Base-by-base conservation (phyloP, 2,113 vertebrate genomes). In the Cyrtonyx montezumae region DNA sequence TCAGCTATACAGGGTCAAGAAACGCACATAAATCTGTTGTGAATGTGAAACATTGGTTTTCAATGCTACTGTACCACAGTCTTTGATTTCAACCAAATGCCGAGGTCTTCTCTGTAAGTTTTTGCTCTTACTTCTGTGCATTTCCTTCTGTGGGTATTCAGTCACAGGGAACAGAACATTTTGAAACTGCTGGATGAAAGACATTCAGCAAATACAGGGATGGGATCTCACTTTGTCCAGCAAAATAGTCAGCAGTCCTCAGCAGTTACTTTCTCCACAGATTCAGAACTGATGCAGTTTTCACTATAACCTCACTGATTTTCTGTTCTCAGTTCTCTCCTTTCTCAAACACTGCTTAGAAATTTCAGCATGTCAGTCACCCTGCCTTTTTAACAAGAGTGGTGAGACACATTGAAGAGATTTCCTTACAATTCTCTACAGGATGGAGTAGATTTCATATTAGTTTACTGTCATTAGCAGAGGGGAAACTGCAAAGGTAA, bases 341-440 rank as follows among this genome's bases (percentile, higher is more conserved):
- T 71, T 83, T 71, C 79, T 91, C 61, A 87, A 70, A 87, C n/a
- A 59, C 14, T 62, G n/a, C 71, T 79, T 69, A 22, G 36, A 91
- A 94, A 59, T 84, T 91, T 79, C 9, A 74, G 87, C 0, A 0
- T 28, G 62, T 73, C 90, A 96, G 84, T 94, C 94, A 93, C 42
- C 43, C 19, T 74, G 59, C 32, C 85, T 85, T 66, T 59, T 58
- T 79, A 83, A 83, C 55, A 59, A 83, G 68, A 4, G 28, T 85
- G 71, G 63, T 89, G 49, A 79, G 71, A 49, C 67, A 79, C 63
- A 28, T 0, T 40, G 67, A 58, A 69, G 71, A 53, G 59, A 77
- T 87, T 87, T 82, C 87, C 84, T 95, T 93, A 94, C 81, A 89
- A 87, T 94, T 85, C 87, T 92, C 84, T 69, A 11, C 75, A 79